Base-by-base conservation (phyloP, 1,140 invertebrate species). In the Neodiprion lecontei region DNA sequence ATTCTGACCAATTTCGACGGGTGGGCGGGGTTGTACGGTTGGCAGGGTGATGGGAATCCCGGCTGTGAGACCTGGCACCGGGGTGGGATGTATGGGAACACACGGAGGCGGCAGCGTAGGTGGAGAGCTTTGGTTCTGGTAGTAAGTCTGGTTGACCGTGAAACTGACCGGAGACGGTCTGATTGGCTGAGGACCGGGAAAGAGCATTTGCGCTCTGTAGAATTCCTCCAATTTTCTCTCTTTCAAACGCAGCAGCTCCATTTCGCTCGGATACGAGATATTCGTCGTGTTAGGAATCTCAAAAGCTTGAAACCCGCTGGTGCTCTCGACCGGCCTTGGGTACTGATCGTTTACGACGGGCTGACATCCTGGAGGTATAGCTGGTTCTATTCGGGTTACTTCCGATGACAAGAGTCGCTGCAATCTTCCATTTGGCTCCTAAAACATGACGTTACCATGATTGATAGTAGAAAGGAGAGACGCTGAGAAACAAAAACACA, bases 201-300 rank as follows among this genome's bases (percentile, higher is more conserved):
- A 67, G 12, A 76, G 67, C n/a, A 17, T 48, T 47, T 78, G 79
- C 28, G 79, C 77, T 67, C 78, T 68, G 70, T 79, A 79, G 74
- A 81, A 81, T 40, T 81, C 80, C 61, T 76, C 69, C 17, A 81
- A 70, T 12, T 77, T 67, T 10, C 80, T 67, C 65, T 81, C 78
- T 49, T 81, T 81, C 14, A 81, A 69, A n/a, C 72, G 74, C 40
- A 73, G 77, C 9, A 79, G 68, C 61, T 73, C 72, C n/a, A 74
- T 69, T 23, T 23, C 23, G 65, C 9, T 61, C 11, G 53, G 53
- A 61, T 61, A 61, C n/a, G 53, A 4, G 53, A 61, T 61, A 61
- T 61, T 61, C 53, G 53, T 61, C 4, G 53, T 61, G n/a, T 61
- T 61, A 61, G 53, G 53, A 61, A 61, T 9, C n/a, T 61, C 53